A percentile compares a stretch with the other conserved stretches of the same genome.
Evolutionary conservation across 2,113 vertebrate genomes (phyloP).

Genomic region (Speoplatyrhinus poulsoni): DNA sequence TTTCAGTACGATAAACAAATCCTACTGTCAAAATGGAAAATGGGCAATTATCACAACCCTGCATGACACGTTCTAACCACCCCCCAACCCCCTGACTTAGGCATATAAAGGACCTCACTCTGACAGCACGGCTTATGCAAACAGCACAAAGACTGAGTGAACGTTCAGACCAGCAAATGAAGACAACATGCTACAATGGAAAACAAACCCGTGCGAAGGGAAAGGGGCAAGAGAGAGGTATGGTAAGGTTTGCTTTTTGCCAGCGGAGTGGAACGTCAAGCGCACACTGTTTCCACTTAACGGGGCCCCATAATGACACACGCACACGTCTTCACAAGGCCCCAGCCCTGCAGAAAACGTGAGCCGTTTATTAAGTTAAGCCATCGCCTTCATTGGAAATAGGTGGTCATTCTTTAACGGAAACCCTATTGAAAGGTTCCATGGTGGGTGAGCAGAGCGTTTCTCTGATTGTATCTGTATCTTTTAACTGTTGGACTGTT

Average conservation of each 20-base stretch:
- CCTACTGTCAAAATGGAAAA: constrained; percentile 63
- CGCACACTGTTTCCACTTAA: constrained; percentile 66
- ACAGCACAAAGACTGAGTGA: constrained; percentile 52
- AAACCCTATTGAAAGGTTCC: constrained; percentile 30
- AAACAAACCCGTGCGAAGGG: constrained; percentile 49
- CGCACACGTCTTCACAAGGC: constrained; percentile 38
- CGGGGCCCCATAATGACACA: constrained; percentile 49
- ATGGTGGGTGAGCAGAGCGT: constrained; percentile 5
- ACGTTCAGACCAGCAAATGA: constrained; percentile 50
- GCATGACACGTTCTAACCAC: constrained; percentile 51
- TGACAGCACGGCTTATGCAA: constrained; percentile 55
- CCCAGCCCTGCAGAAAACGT: constrained; percentile 17
- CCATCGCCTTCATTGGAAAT: constrained; percentile 43
- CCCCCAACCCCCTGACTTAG: constrained; percentile 40
- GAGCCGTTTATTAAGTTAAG: constrained; percentile 11
- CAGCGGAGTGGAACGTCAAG: constrained; percentile 54
- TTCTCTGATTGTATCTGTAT: constrained; percentile 3
- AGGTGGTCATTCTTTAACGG: constrained; percentile 35
- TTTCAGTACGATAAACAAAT: constrained; percentile 47
- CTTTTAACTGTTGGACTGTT: constrained; percentile 11
- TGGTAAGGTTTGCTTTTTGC: constrained; percentile 44
- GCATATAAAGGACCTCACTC: constrained; percentile 39
- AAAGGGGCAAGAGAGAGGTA: constrained; percentile 36
- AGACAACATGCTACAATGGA: constrained; percentile 64
- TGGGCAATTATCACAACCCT: constrained; percentile 46